Conservation (phyloP, 2,113 vertebrate genomes). For the Mystacornis crossleyi region DNA sequence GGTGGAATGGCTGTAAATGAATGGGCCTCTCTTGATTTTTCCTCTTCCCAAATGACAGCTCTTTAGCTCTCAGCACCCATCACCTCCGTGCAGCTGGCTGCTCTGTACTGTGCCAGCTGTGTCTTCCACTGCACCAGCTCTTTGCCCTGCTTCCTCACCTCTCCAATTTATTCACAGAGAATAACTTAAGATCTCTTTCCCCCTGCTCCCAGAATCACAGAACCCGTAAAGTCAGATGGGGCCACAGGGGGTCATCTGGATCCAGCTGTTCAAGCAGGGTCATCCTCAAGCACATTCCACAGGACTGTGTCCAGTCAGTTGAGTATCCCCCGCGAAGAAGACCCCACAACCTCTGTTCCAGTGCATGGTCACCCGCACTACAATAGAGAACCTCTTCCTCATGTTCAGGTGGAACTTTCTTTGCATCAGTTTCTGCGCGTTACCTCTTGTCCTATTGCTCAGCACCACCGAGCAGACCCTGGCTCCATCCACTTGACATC, state of each 20-base stretch:
- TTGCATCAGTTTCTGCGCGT: not conserved
- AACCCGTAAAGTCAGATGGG: not conserved
- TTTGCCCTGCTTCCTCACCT: not conserved
- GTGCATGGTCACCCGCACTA: not conserved
- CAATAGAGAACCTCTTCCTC: too few species aligned
- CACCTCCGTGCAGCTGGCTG: rapidly evolving
- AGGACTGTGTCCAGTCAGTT: not conserved
- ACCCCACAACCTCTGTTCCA: too few species aligned
- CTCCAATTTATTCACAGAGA: rapidly evolving
- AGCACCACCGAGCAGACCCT: not conserved
- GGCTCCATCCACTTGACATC: not conserved
- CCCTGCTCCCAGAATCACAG: not conserved
- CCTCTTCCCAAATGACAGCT: rapidly evolving
- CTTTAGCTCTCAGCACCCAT: rapidly evolving
- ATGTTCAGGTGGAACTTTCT: not conserved
- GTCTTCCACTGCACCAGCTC: not conserved
- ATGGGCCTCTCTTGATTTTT: not conserved
- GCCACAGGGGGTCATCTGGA: not conserved
- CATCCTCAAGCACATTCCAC: not conserved
- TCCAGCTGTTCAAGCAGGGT: too few species aligned
- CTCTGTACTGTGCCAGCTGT: not conserved
- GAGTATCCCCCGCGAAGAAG: too few species aligned
- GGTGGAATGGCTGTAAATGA: not conserved
- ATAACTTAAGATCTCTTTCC: rapidly evolving
- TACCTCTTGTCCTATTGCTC: not conserved